Evolutionary conservation across 2,113 vertebrate genomes (phyloP).

Genomic region (Sterrhoptilus dennistouni): DNA sequence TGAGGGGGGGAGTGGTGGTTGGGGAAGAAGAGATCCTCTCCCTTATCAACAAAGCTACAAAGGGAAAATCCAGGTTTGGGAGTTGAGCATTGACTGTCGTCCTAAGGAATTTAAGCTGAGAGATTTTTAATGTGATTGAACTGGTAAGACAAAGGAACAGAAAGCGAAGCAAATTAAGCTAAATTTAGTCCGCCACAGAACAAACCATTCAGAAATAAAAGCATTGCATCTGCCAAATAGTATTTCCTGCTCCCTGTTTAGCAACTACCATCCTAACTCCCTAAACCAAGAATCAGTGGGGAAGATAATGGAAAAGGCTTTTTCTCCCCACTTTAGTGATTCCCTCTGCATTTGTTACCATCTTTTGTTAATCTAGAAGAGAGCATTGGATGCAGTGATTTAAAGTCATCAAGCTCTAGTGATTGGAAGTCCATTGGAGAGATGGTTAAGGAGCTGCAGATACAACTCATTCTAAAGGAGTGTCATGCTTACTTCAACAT

Average conservation of each 20-base stretch:
- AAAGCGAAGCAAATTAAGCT: background rate
- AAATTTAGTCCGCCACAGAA: background rate
- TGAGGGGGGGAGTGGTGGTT: too few species aligned
- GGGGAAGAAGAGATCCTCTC: background rate
- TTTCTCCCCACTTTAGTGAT: background rate
- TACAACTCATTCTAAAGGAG: background rate
- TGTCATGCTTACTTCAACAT: background rate
- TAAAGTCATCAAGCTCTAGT: background rate
- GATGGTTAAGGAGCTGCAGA: background rate
- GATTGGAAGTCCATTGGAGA: background rate
- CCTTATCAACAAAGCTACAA: background rate
- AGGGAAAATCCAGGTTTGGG: background rate
- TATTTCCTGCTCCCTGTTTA: background rate
- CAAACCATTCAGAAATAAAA: background rate
- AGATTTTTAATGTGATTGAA: background rate
- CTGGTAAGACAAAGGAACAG: background rate
- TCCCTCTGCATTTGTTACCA: background rate
- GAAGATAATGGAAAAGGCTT: background rate
- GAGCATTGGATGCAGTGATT: background rate
- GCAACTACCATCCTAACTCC: background rate
- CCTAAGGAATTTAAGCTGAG: background rate
- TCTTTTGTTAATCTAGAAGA: background rate
- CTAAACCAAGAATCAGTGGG: background rate
- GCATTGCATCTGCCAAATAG: fast-evolving
- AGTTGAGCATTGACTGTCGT: background rate